phyloP scores from a whole-genome alignment of 2,888 invertebrate species.

The Linnaemya tessellans region DNA sequence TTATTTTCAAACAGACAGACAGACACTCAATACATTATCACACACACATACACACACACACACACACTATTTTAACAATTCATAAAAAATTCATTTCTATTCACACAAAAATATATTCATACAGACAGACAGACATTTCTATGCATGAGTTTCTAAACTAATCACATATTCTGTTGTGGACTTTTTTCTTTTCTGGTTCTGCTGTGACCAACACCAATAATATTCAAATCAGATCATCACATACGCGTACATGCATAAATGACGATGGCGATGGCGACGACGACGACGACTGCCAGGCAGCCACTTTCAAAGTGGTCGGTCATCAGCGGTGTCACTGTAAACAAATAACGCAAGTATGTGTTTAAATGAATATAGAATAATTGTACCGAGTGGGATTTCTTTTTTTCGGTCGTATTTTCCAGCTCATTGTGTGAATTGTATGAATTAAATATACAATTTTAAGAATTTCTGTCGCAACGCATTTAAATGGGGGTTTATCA shows the following conservation, averaged over 20 bases:
- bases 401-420: background rate
- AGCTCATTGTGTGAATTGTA: constrained; percentile 29
- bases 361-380: constrained; percentile 39
- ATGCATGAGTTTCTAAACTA: constrained; percentile 21
- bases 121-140: background rate
- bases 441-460: constrained; percentile 51
- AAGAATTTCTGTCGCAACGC: constrained; percentile 65
- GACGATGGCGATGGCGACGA: constrained; percentile 3
- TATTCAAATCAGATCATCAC: constrained; percentile 56
- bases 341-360: constrained; percentile 16
- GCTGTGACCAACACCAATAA: constrained; percentile 26
- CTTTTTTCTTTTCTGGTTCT: background rate
- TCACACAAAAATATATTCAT: background rate
- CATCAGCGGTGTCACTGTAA: constrained; percentile 20
- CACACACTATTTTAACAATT: constrained; percentile 14
- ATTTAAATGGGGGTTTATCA: constrained; percentile 70
- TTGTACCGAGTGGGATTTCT: constrained; percentile 1
- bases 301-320: background rate
- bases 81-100: constrained; percentile 30
- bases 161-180: constrained; percentile 15
- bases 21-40: background rate
- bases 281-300: background rate
- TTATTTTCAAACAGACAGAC: background rate
- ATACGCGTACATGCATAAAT: background rate
- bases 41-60: background rate